These are phyloP conservation scores for Phrynocephalus guinanensis DNA, from an alignment of 2,797 vertebrate species.

Conservation along the genomic window DNA sequence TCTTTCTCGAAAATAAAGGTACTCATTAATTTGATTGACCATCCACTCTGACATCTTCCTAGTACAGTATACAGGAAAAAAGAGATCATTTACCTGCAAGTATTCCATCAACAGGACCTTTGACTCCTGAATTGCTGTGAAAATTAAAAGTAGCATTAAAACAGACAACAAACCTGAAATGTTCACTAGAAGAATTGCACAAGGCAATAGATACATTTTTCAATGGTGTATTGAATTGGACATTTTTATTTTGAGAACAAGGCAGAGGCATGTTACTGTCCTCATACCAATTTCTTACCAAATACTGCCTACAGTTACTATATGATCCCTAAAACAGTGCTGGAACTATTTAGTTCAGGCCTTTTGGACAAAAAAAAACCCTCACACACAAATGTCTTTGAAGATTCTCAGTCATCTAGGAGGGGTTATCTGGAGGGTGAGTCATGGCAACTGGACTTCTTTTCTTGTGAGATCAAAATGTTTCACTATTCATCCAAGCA, in stretches of 20 bases:
- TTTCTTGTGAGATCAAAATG: too few relatives aligned
- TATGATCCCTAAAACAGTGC: not conserved
- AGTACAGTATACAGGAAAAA: not conserved
- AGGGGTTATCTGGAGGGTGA: too few relatives aligned
- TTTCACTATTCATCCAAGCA: too few relatives aligned
- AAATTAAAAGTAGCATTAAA: slow-evolving; percentile 1
- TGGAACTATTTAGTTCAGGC: too few relatives aligned
- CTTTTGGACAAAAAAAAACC: not conserved
- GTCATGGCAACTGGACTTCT: too few relatives aligned
- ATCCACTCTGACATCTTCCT: not conserved
- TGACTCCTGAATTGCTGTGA: slow-evolving; percentile 56
- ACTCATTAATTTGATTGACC: not conserved
- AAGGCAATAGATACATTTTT: not conserved
- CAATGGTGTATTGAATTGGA: not conserved
- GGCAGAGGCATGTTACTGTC: not conserved
- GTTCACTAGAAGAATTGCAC: not conserved
- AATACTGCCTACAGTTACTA: not conserved
- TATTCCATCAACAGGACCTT: slow-evolving; percentile 44
- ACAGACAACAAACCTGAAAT: not conserved
- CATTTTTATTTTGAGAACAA: not conserved
- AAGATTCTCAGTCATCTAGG: too few relatives aligned
- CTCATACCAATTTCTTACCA: not conserved
- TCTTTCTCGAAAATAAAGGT: not conserved
- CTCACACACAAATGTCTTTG: too few relatives aligned
- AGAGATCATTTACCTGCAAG: slow-evolving; percentile 53